These are phyloP conservation scores for Mesoclemmys tuberculata DNA, from an alignment of 2,113 vertebrate genomes.

Conservation along the genomic window DNA sequence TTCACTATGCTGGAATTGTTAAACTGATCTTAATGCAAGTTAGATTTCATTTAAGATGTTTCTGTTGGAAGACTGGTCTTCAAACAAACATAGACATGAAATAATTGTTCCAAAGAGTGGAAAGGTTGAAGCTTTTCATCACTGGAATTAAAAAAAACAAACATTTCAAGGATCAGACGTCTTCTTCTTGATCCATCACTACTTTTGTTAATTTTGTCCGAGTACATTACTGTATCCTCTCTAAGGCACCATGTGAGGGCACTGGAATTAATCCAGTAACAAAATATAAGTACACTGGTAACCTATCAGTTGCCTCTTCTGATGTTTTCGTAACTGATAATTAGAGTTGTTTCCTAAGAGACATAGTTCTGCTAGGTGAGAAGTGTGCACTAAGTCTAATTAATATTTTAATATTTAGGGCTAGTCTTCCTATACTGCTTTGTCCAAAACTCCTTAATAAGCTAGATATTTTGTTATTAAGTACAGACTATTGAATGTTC, in stretches of 20 bases:
- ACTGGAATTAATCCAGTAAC: background rate
- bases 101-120: background rate
- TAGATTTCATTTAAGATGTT: background rate
- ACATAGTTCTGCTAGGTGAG: background rate
- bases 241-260: background rate
- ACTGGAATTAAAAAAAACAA: background rate
- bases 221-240: background rate
- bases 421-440: background rate
- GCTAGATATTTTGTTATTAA: background rate
- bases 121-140: background rate
- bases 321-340: conserved; percentile 30
- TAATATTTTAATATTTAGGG: conserved; percentile 33
- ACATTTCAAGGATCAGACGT: background rate
- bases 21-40: background rate
- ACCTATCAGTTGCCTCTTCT: conserved; percentile 9
- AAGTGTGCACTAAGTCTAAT: background rate
- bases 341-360: conserved; percentile 12
- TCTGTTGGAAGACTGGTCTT: background rate
- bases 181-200: background rate
- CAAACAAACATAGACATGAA: background rate
- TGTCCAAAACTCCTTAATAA: background rate
- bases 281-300: conserved; percentile 24
- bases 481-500: background rate
- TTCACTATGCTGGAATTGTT: background rate
- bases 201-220: conserved; percentile 24